Conservation (phyloP, 2,888 invertebrate genomes). For the Euplexia lucipara region DNA sequence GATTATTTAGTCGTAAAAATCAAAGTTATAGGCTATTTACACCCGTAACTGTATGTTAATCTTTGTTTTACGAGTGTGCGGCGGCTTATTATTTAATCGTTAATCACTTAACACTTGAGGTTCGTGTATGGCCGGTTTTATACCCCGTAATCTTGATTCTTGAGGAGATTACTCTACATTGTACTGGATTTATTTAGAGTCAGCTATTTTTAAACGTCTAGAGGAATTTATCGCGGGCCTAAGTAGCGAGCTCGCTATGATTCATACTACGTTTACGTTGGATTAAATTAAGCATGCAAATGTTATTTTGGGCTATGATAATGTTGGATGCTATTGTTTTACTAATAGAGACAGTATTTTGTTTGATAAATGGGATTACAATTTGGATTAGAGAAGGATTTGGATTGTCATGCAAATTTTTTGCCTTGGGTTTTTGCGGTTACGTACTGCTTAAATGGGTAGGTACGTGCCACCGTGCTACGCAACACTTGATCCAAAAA, state of each 20-base stretch:
- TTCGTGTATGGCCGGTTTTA: conserved; percentile 81
- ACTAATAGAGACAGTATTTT: conserved; percentile 19
- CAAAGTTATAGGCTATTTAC: conserved; percentile 91
- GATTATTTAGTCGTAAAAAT: conserved; percentile 92
- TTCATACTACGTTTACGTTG: conserved; percentile 54
- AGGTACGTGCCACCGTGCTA: no score
- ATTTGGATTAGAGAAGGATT: conserved; percentile 14
- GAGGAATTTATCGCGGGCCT: conserved; percentile 59
- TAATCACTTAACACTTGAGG: conserved; percentile 87
- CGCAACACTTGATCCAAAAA: conserved; percentile 1
- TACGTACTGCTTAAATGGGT: conserved; percentile 6
- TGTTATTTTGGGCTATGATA: conserved; percentile 53
- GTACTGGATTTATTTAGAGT: conserved; percentile 59
- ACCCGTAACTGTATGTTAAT: conserved; percentile 90
- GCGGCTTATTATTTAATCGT: conserved; percentile 90
- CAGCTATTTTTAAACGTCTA: conserved; percentile 65
- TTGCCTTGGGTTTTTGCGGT: neutral
- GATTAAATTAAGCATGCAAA: conserved; percentile 46
- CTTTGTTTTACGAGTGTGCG: conserved; percentile 89
- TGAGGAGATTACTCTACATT: conserved; percentile 65
- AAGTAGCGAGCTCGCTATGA: conserved; percentile 52
- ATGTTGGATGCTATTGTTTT: conserved; percentile 38
- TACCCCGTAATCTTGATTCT: conserved; percentile 69
- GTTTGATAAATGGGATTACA: conserved; percentile 20
- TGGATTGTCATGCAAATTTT: conserved; percentile 13